phyloP scores from a whole-genome alignment of 2,113 vertebrate species.

The Mustela lutreola region DNA sequence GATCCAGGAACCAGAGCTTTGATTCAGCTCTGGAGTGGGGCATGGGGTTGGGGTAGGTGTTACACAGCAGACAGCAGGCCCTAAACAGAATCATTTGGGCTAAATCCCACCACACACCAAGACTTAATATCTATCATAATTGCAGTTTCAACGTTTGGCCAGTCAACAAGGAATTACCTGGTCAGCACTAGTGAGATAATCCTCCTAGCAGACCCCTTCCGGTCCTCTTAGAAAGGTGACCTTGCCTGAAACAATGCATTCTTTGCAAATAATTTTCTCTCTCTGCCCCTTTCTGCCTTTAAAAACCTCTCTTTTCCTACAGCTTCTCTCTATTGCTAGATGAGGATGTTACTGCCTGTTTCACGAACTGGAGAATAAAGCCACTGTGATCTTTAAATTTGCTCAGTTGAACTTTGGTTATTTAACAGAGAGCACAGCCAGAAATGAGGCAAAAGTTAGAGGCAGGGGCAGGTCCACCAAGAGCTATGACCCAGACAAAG shows the following conservation, averaged over 20 bases:
- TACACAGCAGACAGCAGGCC: background rate
- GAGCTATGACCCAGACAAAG: background rate
- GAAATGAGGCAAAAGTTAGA: background rate
- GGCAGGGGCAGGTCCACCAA: background rate
- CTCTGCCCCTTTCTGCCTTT: background rate
- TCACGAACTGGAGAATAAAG: background rate
- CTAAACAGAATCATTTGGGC: background rate
- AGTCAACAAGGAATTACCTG: background rate
- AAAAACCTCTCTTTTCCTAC: background rate
- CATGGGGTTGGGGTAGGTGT: background rate
- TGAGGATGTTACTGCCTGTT: background rate
- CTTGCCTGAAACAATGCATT: background rate
- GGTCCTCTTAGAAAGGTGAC: background rate
- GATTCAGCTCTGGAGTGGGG: background rate
- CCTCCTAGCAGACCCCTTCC: background rate
- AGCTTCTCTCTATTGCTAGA: background rate
- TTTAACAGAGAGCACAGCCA: background rate
- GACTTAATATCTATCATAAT: background rate
- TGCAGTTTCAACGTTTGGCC: background rate
- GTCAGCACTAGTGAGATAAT: background rate
- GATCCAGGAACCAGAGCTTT: background rate
- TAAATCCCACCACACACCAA: background rate
- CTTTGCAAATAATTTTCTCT: background rate
- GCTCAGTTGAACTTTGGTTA: background rate
- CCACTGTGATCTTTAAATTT: background rate